Evolutionary conservation across 2,797 vertebrate genomes (phyloP).

Genomic region (Enteromius treurensis): DNA sequence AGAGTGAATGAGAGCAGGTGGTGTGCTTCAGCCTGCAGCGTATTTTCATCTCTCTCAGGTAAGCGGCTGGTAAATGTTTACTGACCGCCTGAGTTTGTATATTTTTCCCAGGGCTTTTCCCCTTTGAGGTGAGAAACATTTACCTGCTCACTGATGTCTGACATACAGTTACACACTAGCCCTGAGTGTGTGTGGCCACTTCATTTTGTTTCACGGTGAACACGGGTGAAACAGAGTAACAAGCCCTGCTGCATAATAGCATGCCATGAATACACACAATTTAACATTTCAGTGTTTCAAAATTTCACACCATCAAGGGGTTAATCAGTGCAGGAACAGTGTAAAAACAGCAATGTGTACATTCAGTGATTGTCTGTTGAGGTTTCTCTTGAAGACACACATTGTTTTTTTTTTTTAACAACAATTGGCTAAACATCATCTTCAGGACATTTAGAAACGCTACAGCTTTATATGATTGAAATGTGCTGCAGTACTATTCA

Average conservation of each 20-base stretch:
- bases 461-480: not conserved
- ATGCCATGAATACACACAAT: not conserved
- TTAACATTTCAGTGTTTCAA: not conserved
- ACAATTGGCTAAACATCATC: not conserved
- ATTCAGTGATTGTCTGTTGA: not conserved
- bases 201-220: not conserved
- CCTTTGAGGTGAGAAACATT: slow-evolving; percentile 34
- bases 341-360: not conserved
- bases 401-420: not conserved
- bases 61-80: slow-evolving; percentile 44
- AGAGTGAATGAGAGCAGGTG: slow-evolving; percentile 71
- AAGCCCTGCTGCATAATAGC: not conserved
- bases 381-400: not conserved
- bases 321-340: not conserved
- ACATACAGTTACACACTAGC: not conserved
- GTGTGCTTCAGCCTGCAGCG: slow-evolving; percentile 58
- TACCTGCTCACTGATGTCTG: slow-evolving; percentile 16
- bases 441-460: not conserved
- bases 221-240: not conserved
- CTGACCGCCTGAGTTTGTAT: slow-evolving; percentile 13
- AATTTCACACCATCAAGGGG: not conserved
- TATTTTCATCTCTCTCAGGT: slow-evolving; percentile 34
- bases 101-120: slow-evolving; percentile 19
- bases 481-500: not conserved
- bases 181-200: not conserved